Conservation (phyloP, 2,113 vertebrate genomes). For the Xyrauchen texanus region DNA sequence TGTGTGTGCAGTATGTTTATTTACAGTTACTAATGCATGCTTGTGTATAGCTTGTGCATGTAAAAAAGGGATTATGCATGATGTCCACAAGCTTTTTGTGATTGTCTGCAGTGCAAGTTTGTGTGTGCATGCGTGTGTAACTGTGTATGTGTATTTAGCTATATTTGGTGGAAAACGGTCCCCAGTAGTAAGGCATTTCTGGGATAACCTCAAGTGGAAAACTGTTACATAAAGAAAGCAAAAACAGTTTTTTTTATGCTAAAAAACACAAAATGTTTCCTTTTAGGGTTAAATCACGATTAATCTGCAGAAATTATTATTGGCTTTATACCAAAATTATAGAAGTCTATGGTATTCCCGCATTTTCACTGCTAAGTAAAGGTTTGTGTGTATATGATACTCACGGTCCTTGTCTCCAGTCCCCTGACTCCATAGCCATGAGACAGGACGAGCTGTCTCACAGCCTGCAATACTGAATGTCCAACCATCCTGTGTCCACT, state of each 20-base stretch:
- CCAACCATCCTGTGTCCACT: conserved; percentile 33
- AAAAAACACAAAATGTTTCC: no score
- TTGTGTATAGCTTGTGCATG: not conserved
- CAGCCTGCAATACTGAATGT: conserved; percentile 3
- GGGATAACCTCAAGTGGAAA: no score
- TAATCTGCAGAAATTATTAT: no score
- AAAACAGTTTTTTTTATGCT: no score
- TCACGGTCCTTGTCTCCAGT: conserved; percentile 33
- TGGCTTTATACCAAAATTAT: no score
- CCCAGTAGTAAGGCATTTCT: no score
- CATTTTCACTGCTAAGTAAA: no score
- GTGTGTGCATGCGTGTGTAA: not conserved
- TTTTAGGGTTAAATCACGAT: no score
- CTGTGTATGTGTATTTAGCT: no score
- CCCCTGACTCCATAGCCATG: conserved; percentile 32
- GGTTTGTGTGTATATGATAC: conserved; percentile 16
- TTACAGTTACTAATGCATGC: not conserved
- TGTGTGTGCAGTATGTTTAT: not conserved
- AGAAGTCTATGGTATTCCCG: no score
- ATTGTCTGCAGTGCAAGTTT: not conserved
- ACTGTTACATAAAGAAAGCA: no score
- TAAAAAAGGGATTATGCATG: not conserved
- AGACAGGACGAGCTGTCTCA: conserved; percentile 39
- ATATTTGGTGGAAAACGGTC: no score
- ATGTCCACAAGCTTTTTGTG: not conserved